Evolutionary conservation across 2,888 invertebrate species (phyloP).

Genomic region (Leptarthrus brevirostris): DNA sequence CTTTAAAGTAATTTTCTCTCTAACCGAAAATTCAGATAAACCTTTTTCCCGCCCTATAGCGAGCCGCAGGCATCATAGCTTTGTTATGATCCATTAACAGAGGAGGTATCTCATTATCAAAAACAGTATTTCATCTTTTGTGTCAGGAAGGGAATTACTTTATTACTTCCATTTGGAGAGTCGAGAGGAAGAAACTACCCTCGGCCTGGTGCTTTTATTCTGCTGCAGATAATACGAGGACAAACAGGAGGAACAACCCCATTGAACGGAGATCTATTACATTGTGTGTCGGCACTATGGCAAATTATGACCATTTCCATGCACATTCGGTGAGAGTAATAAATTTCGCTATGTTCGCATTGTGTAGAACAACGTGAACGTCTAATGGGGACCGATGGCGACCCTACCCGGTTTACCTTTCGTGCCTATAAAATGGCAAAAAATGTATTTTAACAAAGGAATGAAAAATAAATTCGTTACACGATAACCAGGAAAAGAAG

Average conservation of each 20-base stretch:
- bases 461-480: slow-evolving; percentile 43
- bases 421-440: slow-evolving; percentile 23
- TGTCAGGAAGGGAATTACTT: slow-evolving; percentile 45
- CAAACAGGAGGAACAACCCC: neutral
- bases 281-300: slow-evolving; percentile 14
- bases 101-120: slow-evolving; percentile 44
- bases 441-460: slow-evolving; percentile 41
- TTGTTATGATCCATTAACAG: slow-evolving; percentile 31
- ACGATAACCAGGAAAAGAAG: slow-evolving; percentile 42
- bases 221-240: slow-evolving; percentile 4
- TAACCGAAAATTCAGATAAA: too few species aligned
- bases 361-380: neutral
- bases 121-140: slow-evolving; percentile 43
- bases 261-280: slow-evolving; percentile 14
- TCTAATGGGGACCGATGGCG: neutral
- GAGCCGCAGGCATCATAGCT: neutral
- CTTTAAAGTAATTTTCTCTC: too few species aligned
- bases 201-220: neutral
- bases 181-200: neutral
- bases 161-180: slow-evolving; percentile 41
- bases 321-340: slow-evolving; percentile 40
- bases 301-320: slow-evolving; percentile 45
- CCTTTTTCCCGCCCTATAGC: too few species aligned
- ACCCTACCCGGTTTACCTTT: neutral
- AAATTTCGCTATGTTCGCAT: slow-evolving; percentile 20